Base-by-base conservation (phyloP, 2,888 invertebrate genomes). In the Tryphoninae sp. region DNA sequence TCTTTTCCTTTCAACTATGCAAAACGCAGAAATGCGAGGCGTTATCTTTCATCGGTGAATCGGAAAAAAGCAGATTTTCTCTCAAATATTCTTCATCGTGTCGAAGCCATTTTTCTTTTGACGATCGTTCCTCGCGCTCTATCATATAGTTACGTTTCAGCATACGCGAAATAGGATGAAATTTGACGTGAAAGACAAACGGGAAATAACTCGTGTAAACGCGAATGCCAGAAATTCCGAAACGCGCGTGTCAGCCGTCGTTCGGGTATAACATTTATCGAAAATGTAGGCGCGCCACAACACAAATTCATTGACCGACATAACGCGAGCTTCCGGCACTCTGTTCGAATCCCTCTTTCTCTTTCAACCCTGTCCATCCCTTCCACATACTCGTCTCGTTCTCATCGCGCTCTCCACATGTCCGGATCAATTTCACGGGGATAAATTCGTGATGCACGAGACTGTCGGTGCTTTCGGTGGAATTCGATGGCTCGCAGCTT, bases 361-460 rank as follows among this genome's bases (percentile, higher is more conserved):
- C 16, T 64, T 65, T 45, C 53, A 26, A 9, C 33, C 55, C 26
- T 13, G 26, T 62, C 23, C 51, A 19, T 33, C 26, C 26, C 13
- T 68, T 26, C 19, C 40, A 71, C 53, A 33, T 45, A 16, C 45
- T 71, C 16, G 13, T 16, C 33, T 58, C 69, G 8, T 61, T 16
- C 49, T 40, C 74, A 23, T 58, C 23, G 22, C 16, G 33, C 19
- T 61, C 58, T 11, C 67, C 45, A 45, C 67, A 67, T 75, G 58
- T 42, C 59, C 59, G 61, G 76, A 76, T 69, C 76, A 76, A 69
- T 76, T 76, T 68, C 61, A 61, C 51, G 51, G 76, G 61, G 68
- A 76, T 62, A 68, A 76, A 76, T 76, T 76, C 45, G 26, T 6
- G 49, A 58, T 67, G 55, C 55, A 19, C 64, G 49, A 19, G 19